Conservation (phyloP, 2,888 invertebrate genomes). For the Tuberolachnus salignus region DNA sequence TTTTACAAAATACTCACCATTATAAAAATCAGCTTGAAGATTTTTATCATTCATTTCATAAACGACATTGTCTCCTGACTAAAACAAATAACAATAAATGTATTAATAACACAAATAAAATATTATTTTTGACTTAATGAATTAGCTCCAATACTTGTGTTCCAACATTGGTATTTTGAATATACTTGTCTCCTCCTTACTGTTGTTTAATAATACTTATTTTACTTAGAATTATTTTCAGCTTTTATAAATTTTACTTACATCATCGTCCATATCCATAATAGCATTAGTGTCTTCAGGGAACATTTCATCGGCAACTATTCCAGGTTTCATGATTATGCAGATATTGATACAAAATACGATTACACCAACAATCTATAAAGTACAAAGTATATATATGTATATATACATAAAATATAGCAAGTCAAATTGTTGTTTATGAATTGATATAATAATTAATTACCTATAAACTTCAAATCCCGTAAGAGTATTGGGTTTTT, state of each 20-base stretch:
- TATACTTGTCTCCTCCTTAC: background rate
- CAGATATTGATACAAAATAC: too few species aligned
- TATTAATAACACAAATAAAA: background rate
- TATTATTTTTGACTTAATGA: background rate
- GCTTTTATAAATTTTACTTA: background rate
- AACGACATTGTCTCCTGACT: constrained; percentile 89
- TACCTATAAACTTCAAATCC: too few species aligned
- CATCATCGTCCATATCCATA: constrained; percentile 50
- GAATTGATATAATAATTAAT: constrained; percentile 89
- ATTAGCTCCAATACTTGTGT: too few species aligned
- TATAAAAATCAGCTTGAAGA: constrained; percentile 92
- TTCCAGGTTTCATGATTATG: constrained; percentile 37
- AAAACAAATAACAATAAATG: constrained; percentile 60
- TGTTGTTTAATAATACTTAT: too few species aligned
- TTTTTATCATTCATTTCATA: constrained; percentile 92
- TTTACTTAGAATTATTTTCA: too few species aligned
- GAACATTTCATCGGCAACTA: constrained; percentile 51
- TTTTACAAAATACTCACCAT: constrained; percentile 68
- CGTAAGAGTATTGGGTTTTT: too few species aligned
- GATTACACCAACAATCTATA: too few species aligned
- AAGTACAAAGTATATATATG: too few species aligned
- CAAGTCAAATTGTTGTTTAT: constrained; percentile 71
- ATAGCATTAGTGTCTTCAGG: constrained; percentile 43
- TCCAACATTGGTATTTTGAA: too few species aligned
- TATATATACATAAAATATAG: constrained; percentile 22